Evolutionary conservation across 2,888 invertebrate species (phyloP), one percentile per base, ranked within the genome.

Genomic region (Corythucha ciliata): DNA sequence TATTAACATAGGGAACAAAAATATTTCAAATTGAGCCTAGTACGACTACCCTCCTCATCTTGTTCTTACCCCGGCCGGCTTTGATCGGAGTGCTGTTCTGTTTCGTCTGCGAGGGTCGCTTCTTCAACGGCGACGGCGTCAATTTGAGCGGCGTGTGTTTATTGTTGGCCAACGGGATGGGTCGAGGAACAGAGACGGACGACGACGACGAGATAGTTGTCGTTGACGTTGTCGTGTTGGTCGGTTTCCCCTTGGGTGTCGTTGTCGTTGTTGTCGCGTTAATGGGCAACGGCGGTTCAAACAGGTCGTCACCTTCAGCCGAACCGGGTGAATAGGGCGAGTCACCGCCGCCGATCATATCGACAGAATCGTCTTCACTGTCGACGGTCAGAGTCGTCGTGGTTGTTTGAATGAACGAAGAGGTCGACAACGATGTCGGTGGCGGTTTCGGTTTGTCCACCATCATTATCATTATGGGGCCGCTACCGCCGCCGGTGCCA

Each of bases 281-380:
- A n/a, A 46, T 51, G 2, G 45, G 49, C 12, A 41, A 10, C 21
- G 55, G 52, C 18, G 42, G 56, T 49, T 48, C 59, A 39, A 46
- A 56, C 29, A 49, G 58, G 56, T 36, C 59, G 45, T 52, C 57
- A 65, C 85, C 87, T 68, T 89, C 83, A 62, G 82, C 83, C n/a
- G 87, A 86, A 39, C 85, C 88, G 0, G 89, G 89, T 42, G 88
- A 88, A 70, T 90, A 89, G 0, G 90, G 91, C 20, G 89, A 88
- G 59, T 57, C 57, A 2, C 56, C 56, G 2, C 53, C 53, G 18
- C 56, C 56, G 7, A 51, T 52, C 12, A 46, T 53, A 21, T 46
- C 55, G 22, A 39, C 37, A 8, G 52, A 48, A 37, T 48, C 48
- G 18, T 55, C 52, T 34, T 48, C 52, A 14, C 42, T 45, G 36